A percentile compares a stretch with the other conserved stretches of the same genome.
These are phyloP conservation scores for Xestia ashworthii DNA, from an alignment of 2,888 invertebrate species.

Conservation along the genomic window DNA sequence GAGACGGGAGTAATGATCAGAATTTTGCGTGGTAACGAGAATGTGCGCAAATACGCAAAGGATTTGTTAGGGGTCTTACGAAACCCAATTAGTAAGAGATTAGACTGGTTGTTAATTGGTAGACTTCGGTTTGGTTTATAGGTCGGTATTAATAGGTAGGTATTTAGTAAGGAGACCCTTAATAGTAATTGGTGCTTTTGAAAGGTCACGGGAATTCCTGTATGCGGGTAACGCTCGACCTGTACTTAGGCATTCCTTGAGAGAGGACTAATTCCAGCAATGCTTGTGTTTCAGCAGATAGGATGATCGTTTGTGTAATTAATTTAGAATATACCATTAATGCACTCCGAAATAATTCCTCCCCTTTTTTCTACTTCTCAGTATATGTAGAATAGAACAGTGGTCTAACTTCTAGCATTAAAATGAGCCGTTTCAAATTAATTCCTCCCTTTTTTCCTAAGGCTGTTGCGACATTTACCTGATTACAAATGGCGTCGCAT, in stretches of 20 bases:
- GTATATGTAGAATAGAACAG: not conserved
- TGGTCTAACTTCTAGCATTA: not conserved
- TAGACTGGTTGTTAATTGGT: conserved; percentile 28
- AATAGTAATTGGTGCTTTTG: not conserved
- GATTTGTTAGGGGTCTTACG: conserved; percentile 30
- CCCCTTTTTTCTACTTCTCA: not conserved
- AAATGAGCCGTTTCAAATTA: not conserved
- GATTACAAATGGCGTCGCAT: conserved; percentile 36
- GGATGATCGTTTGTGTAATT: not conserved
- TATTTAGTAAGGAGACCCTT: conserved; percentile 10
- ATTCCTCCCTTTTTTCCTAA: not conserved
- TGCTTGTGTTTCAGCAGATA: not conserved
- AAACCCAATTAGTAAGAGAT: conserved; percentile 45
- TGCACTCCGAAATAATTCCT: not conserved
- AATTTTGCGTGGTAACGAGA: conserved; percentile 6
- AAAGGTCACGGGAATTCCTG: not conserved
- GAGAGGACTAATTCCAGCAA: not conserved
- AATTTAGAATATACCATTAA: not conserved
- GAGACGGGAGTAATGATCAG: conserved; percentile 15
- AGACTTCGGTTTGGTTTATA: conserved; percentile 20
- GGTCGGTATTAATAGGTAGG: conserved; percentile 7
- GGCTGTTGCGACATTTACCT: conserved; percentile 10
- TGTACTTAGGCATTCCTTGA: not conserved
- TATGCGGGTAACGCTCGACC: not conserved
- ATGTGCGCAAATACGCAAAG: conserved; percentile 5